phyloP scores from a whole-genome alignment of 2,113 vertebrate species.

The Melozone crissalis region DNA sequence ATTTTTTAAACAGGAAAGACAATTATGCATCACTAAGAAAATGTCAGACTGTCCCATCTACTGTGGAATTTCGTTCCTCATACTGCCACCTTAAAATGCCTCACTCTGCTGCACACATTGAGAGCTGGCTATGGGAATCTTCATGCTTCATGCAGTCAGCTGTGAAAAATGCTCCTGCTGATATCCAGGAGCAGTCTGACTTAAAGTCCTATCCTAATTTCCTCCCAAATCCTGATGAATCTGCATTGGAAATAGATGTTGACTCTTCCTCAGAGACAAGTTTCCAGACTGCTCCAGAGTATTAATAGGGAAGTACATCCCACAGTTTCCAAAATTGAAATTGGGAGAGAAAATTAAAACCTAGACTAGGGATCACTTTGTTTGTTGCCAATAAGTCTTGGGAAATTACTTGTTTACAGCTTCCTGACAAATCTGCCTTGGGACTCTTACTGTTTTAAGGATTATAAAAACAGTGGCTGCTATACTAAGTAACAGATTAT shows the following conservation, averaged over 20 bases:
- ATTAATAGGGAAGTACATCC: background rate
- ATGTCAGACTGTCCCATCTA: conserved; percentile 69
- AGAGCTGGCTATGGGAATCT: conserved; percentile 77
- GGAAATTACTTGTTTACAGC: conserved; percentile 43
- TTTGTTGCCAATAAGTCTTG: conserved; percentile 23
- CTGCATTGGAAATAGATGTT: conserved; percentile 36
- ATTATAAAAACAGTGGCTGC: background rate
- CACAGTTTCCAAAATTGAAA: background rate
- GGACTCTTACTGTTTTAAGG: background rate
- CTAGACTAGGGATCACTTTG: background rate
- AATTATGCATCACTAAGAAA: conserved; percentile 69
- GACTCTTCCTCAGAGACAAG: conserved; percentile 61
- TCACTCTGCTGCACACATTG: conserved; percentile 73
- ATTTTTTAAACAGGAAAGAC: conserved; percentile 35
- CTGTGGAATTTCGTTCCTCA: conserved; percentile 21
- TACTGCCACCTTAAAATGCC: conserved; percentile 36
- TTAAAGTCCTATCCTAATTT: background rate
- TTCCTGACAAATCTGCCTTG: conserved; percentile 51
- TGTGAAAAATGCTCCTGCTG: background rate
- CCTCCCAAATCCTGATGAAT: conserved; percentile 32
- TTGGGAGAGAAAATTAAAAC: background rate
- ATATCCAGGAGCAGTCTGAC: background rate
- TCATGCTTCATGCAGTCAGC: conserved; percentile 18
- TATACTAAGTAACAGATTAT: background rate
- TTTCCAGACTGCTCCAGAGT: conserved; percentile 62